A percentile compares a stretch with the other conserved stretches of the same genome.
Evolutionary conservation across 2,113 vertebrate species (phyloP).

Genomic region (Osmerus eperlanus): DNA sequence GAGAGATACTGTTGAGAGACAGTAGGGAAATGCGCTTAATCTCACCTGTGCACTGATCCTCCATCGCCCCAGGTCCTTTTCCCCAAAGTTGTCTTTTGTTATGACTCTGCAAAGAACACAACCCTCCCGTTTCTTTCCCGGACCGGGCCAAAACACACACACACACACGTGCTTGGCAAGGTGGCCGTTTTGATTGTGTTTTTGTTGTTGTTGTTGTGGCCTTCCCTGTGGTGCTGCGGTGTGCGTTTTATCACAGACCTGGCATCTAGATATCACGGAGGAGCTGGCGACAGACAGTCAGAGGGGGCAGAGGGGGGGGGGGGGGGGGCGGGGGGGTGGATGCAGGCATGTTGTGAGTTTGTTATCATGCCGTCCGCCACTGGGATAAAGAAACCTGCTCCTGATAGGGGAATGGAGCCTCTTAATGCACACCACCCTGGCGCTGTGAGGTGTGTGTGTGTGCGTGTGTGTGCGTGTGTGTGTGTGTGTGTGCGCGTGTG

Average conservation of each 20-base stretch:
- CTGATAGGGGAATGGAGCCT: no score
- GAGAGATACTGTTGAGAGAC: slow-evolving; percentile 36
- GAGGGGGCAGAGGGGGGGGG: not conserved
- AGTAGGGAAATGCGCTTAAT: slow-evolving; percentile 59
- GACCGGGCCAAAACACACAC: no score
- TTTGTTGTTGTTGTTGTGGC: slow-evolving; percentile 20
- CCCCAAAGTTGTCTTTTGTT: slow-evolving; percentile 55
- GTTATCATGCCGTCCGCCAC: slow-evolving; percentile 5
- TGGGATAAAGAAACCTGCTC: not conserved
- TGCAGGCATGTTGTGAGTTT: not conserved
- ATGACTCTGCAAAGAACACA: slow-evolving; percentile 67
- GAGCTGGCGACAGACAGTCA: no score
- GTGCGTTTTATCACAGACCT: slow-evolving; percentile 47
- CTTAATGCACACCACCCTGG: slow-evolving; percentile 15
- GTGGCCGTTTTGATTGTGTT: slow-evolving; percentile 27
- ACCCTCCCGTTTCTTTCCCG: slow-evolving; percentile 24
- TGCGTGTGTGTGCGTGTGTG: slow-evolving; percentile 17
- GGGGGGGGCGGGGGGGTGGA: slow-evolving; percentile 12
- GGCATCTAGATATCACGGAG: slow-evolving; percentile 26
- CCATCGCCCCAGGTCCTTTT: no score
- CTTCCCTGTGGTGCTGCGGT: slow-evolving; percentile 10
- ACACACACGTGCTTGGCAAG: no score
- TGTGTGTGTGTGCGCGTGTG: slow-evolving; percentile 19
- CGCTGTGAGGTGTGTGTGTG: slow-evolving; percentile 15
- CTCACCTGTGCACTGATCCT: slow-evolving; percentile 25